These are phyloP conservation scores for Polyergus mexicanus DNA, from an alignment of 1,140 invertebrate species.

Conservation along the genomic window DNA sequence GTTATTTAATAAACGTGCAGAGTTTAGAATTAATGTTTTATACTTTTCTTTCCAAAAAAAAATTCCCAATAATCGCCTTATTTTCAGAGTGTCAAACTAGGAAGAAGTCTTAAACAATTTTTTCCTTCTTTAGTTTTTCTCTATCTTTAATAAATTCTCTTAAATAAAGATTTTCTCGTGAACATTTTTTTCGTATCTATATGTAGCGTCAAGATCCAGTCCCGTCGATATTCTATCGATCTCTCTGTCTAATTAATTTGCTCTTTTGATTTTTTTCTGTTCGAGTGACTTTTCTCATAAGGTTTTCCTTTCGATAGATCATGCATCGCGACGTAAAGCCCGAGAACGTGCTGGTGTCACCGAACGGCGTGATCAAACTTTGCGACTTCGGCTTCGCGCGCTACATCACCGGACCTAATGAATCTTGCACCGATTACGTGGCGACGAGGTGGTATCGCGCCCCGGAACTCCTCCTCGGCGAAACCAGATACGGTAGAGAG, in stretches of 20 bases:
- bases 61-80: too few species aligned
- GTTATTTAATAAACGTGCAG: too few species aligned
- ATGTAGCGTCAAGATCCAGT: background rate
- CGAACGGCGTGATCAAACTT: conserved; percentile 93
- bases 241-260: background rate
- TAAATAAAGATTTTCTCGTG: background rate
- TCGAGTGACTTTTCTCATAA: background rate
- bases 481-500: conserved; percentile 90
- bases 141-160: background rate
- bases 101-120: background rate
- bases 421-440: conserved; percentile 93
- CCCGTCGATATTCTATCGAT: background rate
- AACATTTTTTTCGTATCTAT: background rate
- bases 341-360: conserved; percentile 95
- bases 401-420: conserved; percentile 88
- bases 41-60: too few species aligned
- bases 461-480: conserved; percentile 93
- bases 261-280: background rate
- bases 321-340: conserved; percentile 97
- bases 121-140: background rate
- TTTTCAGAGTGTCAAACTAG: too few species aligned
- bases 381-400: conserved; percentile 96
- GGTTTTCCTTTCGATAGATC: conserved; percentile 88
- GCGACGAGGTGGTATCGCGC: conserved; percentile 95
- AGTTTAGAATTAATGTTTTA: too few species aligned